A percentile compares a stretch with the other conserved stretches of the same genome.
Evolutionary conservation across 2,888 invertebrate species (phyloP).

Genomic region (Agelastica alni): DNA sequence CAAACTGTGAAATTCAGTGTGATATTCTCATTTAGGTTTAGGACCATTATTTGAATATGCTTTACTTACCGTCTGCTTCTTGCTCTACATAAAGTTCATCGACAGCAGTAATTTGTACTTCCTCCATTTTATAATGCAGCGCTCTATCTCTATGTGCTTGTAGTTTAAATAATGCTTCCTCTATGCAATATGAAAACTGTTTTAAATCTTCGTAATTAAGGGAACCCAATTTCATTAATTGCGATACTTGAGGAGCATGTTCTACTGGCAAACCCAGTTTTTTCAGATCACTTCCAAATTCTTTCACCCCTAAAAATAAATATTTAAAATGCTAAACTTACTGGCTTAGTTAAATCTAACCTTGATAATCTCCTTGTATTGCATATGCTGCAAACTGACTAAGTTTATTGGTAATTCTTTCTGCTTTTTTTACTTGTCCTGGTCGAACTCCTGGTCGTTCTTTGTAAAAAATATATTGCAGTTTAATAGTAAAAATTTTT

Average conservation of each 20-base stretch:
- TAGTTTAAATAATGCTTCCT: slow-evolving; percentile 89
- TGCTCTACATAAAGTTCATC: slow-evolving; percentile 91
- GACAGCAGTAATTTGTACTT: slow-evolving; percentile 91
- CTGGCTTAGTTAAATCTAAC: slow-evolving; percentile 24
- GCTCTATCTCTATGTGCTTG: slow-evolving; percentile 86
- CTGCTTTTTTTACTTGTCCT: slow-evolving; percentile 92
- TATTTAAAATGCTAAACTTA: background rate
- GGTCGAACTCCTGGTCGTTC: slow-evolving; percentile 96
- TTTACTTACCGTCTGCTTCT: slow-evolving; percentile 72
- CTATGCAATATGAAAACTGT: slow-evolving; percentile 87
- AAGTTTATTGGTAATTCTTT: slow-evolving; percentile 85
- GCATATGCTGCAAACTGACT: slow-evolving; percentile 94
- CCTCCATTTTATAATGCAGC: slow-evolving; percentile 92
- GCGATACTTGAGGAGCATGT: slow-evolving; percentile 95
- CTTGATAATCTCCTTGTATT: slow-evolving; percentile 91
- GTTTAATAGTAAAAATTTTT: slow-evolving; percentile 96
- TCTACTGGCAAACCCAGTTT: slow-evolving; percentile 95
- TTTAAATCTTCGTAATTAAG: slow-evolving; percentile 87
- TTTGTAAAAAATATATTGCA: slow-evolving; percentile 97
- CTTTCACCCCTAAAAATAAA: slow-evolving; percentile 69
- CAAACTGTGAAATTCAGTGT: too few relatives aligned
- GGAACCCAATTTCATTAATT: slow-evolving; percentile 94
- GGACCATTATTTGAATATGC: too few relatives aligned
- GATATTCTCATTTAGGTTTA: too few relatives aligned
- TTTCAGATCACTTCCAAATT: slow-evolving; percentile 89